These are phyloP conservation scores for Anableps anableps DNA, from an alignment of 2,797 vertebrate genomes.

Conservation along the genomic window DNA sequence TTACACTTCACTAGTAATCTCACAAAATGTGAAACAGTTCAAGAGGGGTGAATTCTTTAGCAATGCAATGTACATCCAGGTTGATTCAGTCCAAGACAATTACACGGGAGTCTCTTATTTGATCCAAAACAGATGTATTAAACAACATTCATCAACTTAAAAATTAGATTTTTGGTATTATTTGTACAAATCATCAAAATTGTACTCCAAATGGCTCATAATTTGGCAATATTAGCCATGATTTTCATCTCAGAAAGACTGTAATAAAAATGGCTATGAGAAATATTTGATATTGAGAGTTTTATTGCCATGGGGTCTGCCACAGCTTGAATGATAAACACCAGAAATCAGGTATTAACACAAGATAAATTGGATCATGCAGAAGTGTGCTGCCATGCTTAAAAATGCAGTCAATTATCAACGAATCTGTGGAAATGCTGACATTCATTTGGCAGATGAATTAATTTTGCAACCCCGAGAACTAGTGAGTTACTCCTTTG, in stretches of 20 bases:
- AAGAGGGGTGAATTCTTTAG: not conserved
- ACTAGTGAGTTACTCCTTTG: constrained; percentile 2
- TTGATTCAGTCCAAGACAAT: not conserved
- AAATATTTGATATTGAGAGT: not conserved
- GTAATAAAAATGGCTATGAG: not conserved
- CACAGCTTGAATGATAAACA: constrained; percentile 13
- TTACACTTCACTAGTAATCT: too few relatives aligned
- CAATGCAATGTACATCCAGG: not conserved
- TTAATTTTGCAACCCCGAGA: constrained; percentile 14
- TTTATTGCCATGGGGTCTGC: not conserved
- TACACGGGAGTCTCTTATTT: not conserved
- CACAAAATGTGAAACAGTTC: too few relatives aligned
- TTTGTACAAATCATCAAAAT: not conserved
- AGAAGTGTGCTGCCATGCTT: constrained; percentile 10
- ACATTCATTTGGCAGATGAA: constrained; percentile 3
- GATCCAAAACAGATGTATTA: not conserved
- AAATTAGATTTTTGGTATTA: not conserved
- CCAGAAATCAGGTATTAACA: constrained; percentile 16
- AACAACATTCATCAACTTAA: not conserved
- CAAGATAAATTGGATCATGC: not conserved
- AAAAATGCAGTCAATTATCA: not conserved
- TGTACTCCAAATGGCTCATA: not conserved
- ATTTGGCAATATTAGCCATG: not conserved
- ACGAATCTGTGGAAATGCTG: constrained; percentile 13
- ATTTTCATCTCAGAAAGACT: not conserved